Conservation (phyloP, 2,113 vertebrate species). For the Hippoglossus stenolepis region DNA sequence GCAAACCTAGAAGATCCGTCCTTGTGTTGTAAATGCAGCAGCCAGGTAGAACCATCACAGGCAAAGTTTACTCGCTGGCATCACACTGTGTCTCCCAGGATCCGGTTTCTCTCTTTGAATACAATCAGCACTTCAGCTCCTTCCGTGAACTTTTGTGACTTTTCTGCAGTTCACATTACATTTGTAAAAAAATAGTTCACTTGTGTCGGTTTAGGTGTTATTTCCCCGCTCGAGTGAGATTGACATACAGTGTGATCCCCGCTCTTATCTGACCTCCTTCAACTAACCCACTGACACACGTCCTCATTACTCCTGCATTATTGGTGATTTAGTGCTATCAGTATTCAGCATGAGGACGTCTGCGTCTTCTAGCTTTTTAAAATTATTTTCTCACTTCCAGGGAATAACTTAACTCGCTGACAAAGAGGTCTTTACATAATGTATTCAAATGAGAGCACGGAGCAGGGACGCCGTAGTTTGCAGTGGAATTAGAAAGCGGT, state of each 20-base stretch:
- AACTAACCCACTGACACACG: not conserved
- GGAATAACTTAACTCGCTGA: constrained; percentile 22
- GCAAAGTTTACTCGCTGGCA: constrained; percentile 24
- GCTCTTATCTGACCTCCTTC: constrained; percentile 27
- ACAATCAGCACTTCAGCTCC: constrained; percentile 27
- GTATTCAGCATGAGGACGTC: constrained; percentile 25
- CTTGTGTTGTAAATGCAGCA: constrained; percentile 55
- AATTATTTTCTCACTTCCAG: not conserved
- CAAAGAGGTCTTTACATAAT: constrained; percentile 43
- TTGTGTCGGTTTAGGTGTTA: constrained; percentile 22
- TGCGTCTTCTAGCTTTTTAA: constrained; percentile 2
- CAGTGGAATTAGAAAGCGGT: not conserved
- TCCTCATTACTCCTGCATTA: constrained; percentile 40
- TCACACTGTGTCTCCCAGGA: constrained; percentile 35
- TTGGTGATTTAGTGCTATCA: constrained; percentile 38
- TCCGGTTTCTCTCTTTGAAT: constrained; percentile 27
- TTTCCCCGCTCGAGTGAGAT: not conserved
- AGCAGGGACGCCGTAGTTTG: not conserved
- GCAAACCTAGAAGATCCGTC: constrained; percentile 12
- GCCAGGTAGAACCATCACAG: constrained; percentile 27
- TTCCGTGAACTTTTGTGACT: constrained; percentile 49
- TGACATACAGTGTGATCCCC: not conserved
- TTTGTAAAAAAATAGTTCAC: constrained; percentile 35
- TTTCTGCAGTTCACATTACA: constrained; percentile 33
- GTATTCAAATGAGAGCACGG: constrained; percentile 39